These are phyloP conservation scores for Phocoena sinus DNA, from an alignment of 2,113 vertebrate species.

Conservation along the genomic window DNA sequence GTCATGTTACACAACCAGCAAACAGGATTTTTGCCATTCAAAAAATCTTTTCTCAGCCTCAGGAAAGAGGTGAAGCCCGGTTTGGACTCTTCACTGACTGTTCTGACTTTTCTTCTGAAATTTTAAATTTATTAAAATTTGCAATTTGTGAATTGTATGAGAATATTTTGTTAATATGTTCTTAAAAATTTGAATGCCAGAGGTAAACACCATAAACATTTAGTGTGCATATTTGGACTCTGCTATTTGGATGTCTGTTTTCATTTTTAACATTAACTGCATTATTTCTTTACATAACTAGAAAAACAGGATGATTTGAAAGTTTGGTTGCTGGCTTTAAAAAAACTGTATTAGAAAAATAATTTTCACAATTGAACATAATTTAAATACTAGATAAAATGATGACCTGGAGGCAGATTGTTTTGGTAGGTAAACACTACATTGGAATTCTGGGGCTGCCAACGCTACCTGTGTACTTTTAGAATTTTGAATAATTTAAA, in stretches of 20 bases:
- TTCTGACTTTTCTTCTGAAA: background rate
- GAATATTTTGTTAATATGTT: background rate
- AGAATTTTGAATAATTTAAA: background rate
- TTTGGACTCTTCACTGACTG: background rate
- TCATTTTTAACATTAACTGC: slow-evolving; percentile 32
- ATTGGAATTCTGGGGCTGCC: background rate
- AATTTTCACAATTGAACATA: background rate
- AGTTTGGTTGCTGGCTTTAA: background rate
- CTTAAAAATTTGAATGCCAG: background rate
- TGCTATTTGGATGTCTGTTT: background rate
- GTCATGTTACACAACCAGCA: background rate
- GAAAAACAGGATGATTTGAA: background rate
- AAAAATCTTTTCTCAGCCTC: background rate
- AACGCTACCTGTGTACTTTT: background rate
- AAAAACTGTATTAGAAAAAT: slow-evolving; percentile 23
- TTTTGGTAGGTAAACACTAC: background rate
- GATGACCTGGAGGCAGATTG: background rate
- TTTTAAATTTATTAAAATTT: slow-evolving; percentile 31
- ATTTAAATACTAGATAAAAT: slow-evolving; percentile 29
- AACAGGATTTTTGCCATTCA: background rate
- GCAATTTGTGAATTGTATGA: background rate
- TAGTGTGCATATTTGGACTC: background rate
- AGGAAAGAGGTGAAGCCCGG: background rate
- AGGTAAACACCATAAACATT: background rate
- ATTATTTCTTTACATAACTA: background rate